phyloP scores from a whole-genome alignment of 1,140 invertebrate species.

The Choristoneura fumiferana region DNA sequence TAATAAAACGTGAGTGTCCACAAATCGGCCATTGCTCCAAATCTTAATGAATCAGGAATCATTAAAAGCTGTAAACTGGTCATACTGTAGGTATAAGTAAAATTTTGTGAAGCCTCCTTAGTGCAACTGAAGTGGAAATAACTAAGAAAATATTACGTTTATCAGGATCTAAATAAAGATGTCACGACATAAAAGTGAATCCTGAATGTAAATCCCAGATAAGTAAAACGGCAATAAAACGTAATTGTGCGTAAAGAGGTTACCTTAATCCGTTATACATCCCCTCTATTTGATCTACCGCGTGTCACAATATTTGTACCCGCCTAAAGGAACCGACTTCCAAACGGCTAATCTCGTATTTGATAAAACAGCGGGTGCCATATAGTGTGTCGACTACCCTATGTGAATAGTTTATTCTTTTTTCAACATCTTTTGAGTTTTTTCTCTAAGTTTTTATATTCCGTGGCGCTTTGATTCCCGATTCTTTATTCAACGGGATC shows the following conservation, averaged over 20 bases:
- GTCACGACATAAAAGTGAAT: constrained; percentile 1
- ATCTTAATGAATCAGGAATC: too few species aligned
- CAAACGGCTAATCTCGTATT: constrained; percentile 65
- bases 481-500: constrained; percentile 72
- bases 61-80: too few species aligned
- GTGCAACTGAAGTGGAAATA: too few species aligned
- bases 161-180: background rate
- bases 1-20: too few species aligned
- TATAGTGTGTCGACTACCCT: constrained; percentile 45
- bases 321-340: constrained; percentile 54
- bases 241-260: constrained; percentile 29
- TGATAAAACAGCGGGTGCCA: constrained; percentile 74
- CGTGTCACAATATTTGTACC: constrained; percentile 72
- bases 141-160: background rate
- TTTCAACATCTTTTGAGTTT: constrained; percentile 66
- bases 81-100: too few species aligned
- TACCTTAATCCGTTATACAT: constrained; percentile 55
- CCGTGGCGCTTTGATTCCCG: constrained; percentile 70
- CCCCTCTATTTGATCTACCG: constrained; percentile 54
- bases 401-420: constrained; percentile 65
- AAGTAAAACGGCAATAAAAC: constrained; percentile 1
- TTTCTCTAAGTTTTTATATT: constrained; percentile 59
- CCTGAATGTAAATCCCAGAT: background rate
- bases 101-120: too few species aligned
- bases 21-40: too few species aligned